These are phyloP conservation scores for Nesometra sesokonis DNA, from an alignment of 35 echinoderm and acorn worm genomes.

Conservation along the genomic window DNA sequence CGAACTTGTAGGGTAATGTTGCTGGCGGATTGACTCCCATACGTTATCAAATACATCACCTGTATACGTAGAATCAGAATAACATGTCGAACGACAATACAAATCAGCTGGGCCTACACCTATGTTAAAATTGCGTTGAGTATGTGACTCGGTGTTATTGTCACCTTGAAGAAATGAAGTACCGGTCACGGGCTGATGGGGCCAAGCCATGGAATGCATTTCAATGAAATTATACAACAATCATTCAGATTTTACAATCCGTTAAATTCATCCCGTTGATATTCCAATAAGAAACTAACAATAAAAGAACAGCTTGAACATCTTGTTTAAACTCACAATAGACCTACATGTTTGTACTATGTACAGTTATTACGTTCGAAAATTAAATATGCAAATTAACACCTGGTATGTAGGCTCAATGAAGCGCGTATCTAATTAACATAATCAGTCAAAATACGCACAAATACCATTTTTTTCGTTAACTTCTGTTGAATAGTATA, in stretches of 20 bases:
- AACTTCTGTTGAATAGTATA: background rate
- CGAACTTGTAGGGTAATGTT: background rate
- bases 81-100: background rate
- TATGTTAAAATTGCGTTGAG: background rate
- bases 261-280: background rate
- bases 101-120: background rate
- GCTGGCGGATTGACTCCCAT: background rate
- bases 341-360: too few species aligned
- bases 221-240: background rate
- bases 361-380: background rate
- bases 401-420: background rate
- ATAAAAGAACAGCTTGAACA: background rate
- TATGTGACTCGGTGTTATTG: background rate
- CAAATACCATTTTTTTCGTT: background rate
- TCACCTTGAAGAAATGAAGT: background rate
- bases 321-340: background rate
- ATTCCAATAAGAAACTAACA: background rate
- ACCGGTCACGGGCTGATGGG: background rate
- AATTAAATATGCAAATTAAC: background rate
- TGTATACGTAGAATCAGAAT: background rate
- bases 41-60: background rate
- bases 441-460: background rate
- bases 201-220: background rate
- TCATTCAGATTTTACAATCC: background rate
- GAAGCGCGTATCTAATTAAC: background rate